Evolutionary conservation across 1,140 invertebrate genomes (phyloP), one percentile per base, ranked within the genome.

Genomic region (Drosophila seguyi): DNA sequence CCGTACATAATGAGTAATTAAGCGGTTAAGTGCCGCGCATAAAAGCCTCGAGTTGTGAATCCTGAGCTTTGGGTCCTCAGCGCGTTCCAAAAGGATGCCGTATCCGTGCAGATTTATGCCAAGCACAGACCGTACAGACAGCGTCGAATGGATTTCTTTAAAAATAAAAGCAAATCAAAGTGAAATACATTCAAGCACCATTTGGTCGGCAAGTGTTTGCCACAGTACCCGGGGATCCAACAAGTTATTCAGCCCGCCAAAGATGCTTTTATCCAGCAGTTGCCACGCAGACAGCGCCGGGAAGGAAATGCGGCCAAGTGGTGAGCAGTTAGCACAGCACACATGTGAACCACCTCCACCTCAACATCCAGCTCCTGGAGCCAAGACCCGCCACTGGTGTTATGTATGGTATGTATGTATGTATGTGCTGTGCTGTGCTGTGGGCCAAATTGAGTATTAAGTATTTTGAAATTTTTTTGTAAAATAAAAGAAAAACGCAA

Each of bases 381-480:
- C 39, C 39, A 41, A 41, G 18, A 10, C 36, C 44, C 18, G 36
- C n/a, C 47, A 42, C 61, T 55, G 45, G 29, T 34, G 56, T 39
- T 39, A 65, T 71, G 53, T 62, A 68, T 84, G 79, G 45, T 47
- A 45, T 45, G 42, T 20, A 44, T 2, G 1, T 18, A 42, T 4
- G 2, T 20, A 39, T 48, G 20, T 53, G 8, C 60, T 58, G 27
- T 42, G 60, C n/a, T n/a, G 52, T 55, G 53, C 66, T 81, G 53
- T 53, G 56, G 52, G 61, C 68, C 84, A 87, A 88, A 87, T 87
- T 84, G 80, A 80, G 84, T 88, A 87, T 87, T 87, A 87, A 88
- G 84, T 77, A 88, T 87, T 87, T 87, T 77, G 77, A 57, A 78
- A 73, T 81, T 77, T 80, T 80, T 80, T 85, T 59, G 36, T 36